Percentiles rank a stretch among this genome's conserved stretches.
phyloP scores from a whole-genome alignment of 2,113 vertebrate species.

The Charadrius vociferus region DNA sequence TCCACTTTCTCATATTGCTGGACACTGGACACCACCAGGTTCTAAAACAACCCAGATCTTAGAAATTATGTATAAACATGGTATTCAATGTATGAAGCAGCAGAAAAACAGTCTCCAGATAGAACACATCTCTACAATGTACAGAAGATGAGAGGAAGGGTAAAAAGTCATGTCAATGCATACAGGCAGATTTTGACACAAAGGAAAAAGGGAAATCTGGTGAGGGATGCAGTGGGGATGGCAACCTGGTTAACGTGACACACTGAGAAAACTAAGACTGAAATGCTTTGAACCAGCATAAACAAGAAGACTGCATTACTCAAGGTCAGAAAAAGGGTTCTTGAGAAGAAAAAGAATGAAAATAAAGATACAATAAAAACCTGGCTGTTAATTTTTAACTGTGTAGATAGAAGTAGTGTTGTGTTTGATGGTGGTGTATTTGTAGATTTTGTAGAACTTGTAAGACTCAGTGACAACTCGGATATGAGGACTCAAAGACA shows the following conservation, averaged over 20 bases:
- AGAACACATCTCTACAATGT: not conserved
- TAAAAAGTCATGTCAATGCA: not conserved
- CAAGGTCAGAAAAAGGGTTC: not conserved
- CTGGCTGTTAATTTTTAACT: not conserved
- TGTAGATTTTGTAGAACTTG: not conserved
- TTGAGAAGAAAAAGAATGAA: not conserved
- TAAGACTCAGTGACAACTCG: not conserved
- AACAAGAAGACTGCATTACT: not conserved
- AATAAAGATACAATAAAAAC: not conserved
- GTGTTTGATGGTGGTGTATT: not conserved
- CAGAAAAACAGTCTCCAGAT: not conserved
- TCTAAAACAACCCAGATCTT: not conserved
- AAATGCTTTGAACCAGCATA: not conserved
- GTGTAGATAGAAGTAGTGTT: not conserved
- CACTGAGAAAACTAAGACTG: not conserved
- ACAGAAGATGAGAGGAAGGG: not conserved
- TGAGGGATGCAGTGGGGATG: not conserved
- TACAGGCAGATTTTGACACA: not conserved
- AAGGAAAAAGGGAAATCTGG: not conserved
- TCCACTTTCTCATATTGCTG: not conserved
- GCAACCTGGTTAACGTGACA: not conserved
- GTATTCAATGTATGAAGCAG: not conserved
- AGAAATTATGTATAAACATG: not conserved
- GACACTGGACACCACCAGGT: not conserved
- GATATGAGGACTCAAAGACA: not conserved